Conservation (phyloP, 2,113 vertebrate species). For the Dasyprocta punctata region DNA sequence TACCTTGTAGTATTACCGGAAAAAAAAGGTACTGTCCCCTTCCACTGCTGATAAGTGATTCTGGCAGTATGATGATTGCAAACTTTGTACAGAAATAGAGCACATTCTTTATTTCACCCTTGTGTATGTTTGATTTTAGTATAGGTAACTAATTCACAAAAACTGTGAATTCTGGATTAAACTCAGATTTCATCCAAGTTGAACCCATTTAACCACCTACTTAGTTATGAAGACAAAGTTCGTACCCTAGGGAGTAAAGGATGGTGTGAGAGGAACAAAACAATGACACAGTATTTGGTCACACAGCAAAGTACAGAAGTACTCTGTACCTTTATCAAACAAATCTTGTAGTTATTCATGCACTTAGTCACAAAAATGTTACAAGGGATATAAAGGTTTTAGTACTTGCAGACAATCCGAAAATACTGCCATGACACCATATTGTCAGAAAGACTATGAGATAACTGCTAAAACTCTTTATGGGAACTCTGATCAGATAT, state of each 20-base stretch:
- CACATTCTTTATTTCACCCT: neutral
- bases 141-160: slow-evolving; percentile 4
- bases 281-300: neutral
- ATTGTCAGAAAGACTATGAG: neutral
- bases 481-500: neutral
- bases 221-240: neutral
- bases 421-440: neutral
- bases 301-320: neutral
- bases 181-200: neutral
- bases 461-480: slow-evolving; percentile 29
- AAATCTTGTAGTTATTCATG: slow-evolving; percentile 4
- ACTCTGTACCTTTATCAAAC: neutral
- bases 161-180: slow-evolving; percentile 34
- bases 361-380: neutral
- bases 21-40: neutral
- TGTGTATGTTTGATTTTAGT: slow-evolving; percentile 13
- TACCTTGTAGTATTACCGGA: neutral
- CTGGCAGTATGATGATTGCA: neutral
- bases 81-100: neutral
- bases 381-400: neutral
- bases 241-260: neutral
- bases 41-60: neutral
- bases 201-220: neutral
- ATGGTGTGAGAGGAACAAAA: neutral
- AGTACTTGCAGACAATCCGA: neutral